Base-by-base conservation (phyloP, 2,113 vertebrate species). In the Cynopterus brachyotis region DNA sequence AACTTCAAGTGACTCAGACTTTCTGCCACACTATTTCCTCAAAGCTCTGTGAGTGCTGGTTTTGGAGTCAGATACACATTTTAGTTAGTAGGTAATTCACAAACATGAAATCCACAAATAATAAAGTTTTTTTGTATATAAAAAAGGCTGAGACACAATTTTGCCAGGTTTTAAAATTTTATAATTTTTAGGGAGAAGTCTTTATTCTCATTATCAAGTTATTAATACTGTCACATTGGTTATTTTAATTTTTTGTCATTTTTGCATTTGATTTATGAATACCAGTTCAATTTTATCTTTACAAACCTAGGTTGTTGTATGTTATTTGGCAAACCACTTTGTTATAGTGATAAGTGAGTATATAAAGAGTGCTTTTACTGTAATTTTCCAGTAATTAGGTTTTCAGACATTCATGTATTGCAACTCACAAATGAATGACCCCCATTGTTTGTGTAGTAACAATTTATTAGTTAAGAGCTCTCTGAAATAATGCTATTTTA, bases 371-470 rank as follows among this genome's bases (percentile, higher is more conserved):
- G 5, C 85, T 91, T 96, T 89, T 37, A 83, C 45, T 64, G 9
- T 76, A 90, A 92, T 95, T 97, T 95, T 94, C 59, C 64, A 94
- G 91, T 73, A 79, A 97, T 94, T 97, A 95, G 69, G 32, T 30
- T 91, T 86, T 73, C 35, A 93, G 80, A 88, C 42, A 95, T 94
- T 94, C 88, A 95, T 88, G 3, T 91, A 96, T 96, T 93, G 2
- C 16, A 80, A 32, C 66, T 91, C 75, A 94, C 45, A 94, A 97
- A 84, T 92, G 59, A 91, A 85, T 83, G 42, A 90, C n/a, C 69
- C 26, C n/a, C 5, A 64, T 47, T 80, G 89, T 82, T 93, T 91
- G 20, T 59, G 24, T 42, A 42, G 4, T 84, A 93, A 79, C 30
- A 93, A 76, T 67, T 55, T 93, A 67, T 67, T 76, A 37, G 22